Evolutionary conservation across 2,888 invertebrate species (phyloP), one percentile per base, ranked within the genome.

Genomic region (Anaspis maculata): DNA sequence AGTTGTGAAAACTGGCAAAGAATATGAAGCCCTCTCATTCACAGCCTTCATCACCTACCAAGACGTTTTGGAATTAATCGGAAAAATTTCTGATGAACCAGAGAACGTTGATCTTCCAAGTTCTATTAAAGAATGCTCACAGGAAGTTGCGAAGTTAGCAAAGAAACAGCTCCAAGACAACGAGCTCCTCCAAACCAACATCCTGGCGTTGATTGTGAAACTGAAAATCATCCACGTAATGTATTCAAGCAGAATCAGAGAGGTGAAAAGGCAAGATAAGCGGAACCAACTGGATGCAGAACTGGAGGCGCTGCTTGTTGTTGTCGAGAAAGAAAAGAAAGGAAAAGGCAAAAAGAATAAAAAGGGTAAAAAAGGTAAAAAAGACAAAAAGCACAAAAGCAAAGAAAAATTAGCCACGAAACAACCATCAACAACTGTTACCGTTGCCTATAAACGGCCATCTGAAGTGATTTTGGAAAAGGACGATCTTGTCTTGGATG

Each of bases 191-290:
- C 11, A 23, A n/a, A n/a, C 19, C 7, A 23, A 39, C 13, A 24
- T 41, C 23, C 25, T 52, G 28, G 48, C 52, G 2, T 28, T 44
- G 15, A 27, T 51, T 3, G 32, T 50, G 6, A 57, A 57, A 46
- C 30, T 54, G 3, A 54, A 52, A 41, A 38, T 57, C 3, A 44
- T 54, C 21, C 46, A 56, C 30, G 38, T 41, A 0, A 54, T 57
- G 55, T 51, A 53, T 32, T 26, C 39, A 13, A 49, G 43, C 14
- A 53, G 49, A 22, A 38, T 30, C 3, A 32, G 35, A 13, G 41
- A 44, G 33, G 42, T 54, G 1, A 39, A 35, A 13, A 41, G 42
- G 29, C 48, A 46, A 36, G 37, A 45, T 27, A 45, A 36, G 13
- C 34, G 46, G 32, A 43, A 45, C 16, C 27, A 37, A 14, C 32